Base-by-base conservation (phyloP, 2,113 vertebrate genomes). In the Emydura subglobosa region DNA sequence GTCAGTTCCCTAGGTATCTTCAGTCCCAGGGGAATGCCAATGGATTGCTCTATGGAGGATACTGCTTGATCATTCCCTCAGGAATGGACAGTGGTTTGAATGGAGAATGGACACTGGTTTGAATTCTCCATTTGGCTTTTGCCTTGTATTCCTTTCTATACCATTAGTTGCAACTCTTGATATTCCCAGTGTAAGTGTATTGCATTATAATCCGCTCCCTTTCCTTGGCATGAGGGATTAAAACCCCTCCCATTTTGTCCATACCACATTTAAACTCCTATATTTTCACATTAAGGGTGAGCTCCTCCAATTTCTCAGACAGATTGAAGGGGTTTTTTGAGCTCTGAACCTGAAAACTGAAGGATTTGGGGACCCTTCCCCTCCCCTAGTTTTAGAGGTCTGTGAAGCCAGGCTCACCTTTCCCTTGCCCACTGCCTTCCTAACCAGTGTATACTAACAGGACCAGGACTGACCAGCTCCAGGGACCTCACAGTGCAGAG, bases 401-500 rank as follows among this genome's bases (percentile, higher is more conserved):
- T 90, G 49, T 44, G 91, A 94, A 92, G 82, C 24, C 82, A 94
- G 54, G 68, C 82, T 0, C 0, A 94, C 81, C 80, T 27, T 39
- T 31, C 79, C 92, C 68, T 86, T 88, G 65, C 81, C 91, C 16
- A 49, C 25, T 34, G 44, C 90, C 91, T 53, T 91, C 76, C 89
- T 79, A 92, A 93, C 84, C 93, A 95, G 91, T 89, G 89, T 87
- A 95, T 68, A 22, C 79, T 84, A 88, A 44, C 10, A 1, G 6
- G 87, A 74, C 88, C 86, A 92, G 94, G 94, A 68, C 44, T 4
- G 83, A 90, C 54, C 93, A 1, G 10, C 94, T 55, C 39, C 31
- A 0, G 0, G 34, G 6, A 84, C 91, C 89, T 97, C 96, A 96
- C 95, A 97, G 96, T 97, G 96, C 96, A 96, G 93, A 97, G 94